Conservation (phyloP, 2,797 vertebrate genomes). For the Eulemur albifrons region DNA sequence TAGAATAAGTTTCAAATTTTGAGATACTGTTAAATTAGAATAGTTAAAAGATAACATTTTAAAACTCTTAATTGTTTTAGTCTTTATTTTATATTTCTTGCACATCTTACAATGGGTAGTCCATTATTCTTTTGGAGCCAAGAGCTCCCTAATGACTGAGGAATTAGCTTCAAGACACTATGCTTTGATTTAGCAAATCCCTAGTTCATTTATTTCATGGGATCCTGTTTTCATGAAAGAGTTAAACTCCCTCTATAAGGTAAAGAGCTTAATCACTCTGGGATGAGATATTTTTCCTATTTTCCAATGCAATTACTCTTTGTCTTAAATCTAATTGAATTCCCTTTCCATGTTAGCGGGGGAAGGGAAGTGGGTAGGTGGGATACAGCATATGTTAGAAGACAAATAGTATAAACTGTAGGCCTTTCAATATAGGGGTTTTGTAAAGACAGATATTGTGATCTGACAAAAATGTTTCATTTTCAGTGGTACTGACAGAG, state of each 20-base stretch:
- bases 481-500: background rate
- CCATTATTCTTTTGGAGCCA: background rate
- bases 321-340: slow-evolving; percentile 79
- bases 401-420: slow-evolving; percentile 54
- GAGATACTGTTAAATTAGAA: background rate
- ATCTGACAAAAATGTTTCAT: slow-evolving; percentile 39
- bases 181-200: slow-evolving; percentile 47
- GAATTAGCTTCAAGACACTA: slow-evolving; percentile 28
- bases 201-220: slow-evolving; percentile 36
- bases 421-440: background rate
- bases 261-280: slow-evolving; percentile 75
- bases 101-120: background rate
- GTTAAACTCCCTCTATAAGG: slow-evolving; percentile 67
- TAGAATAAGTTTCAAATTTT: slow-evolving; percentile 27
- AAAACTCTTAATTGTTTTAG: background rate
- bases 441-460: slow-evolving; percentile 42
- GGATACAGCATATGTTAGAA: slow-evolving; percentile 43
- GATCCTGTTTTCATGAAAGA: slow-evolving; percentile 56
- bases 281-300: slow-evolving; percentile 76
- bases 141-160: background rate
- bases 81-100: slow-evolving; percentile 10
- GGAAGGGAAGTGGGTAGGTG: slow-evolving; percentile 41
- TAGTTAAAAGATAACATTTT: background rate
- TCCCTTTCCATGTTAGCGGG: slow-evolving; percentile 71
- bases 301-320: slow-evolving; percentile 77